Conservation (phyloP, 2,113 vertebrate genomes). For the Scopus umbretta region DNA sequence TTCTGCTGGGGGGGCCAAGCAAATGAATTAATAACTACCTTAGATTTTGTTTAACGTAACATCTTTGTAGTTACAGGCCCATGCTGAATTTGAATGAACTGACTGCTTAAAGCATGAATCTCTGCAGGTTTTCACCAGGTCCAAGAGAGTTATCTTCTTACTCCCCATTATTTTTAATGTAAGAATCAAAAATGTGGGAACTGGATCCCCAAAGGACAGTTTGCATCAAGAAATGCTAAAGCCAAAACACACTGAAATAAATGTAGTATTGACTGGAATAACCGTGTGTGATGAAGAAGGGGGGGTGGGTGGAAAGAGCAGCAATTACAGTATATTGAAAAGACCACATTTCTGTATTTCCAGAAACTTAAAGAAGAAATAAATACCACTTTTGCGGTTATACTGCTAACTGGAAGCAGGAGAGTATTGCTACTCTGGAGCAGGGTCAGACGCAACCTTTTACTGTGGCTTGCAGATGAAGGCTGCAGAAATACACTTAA, state of each 20-base stretch:
- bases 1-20: not conserved
- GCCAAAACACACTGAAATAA: not conserved
- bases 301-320: not conserved
- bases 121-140: not conserved
- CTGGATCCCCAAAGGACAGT: not conserved
- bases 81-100: not conserved
- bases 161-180: not conserved
- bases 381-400: slow-evolving; percentile 6
- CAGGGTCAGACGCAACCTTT: slow-evolving; percentile 38
- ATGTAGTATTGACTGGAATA: not conserved
- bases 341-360: slow-evolving; percentile 38
- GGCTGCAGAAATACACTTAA: not conserved
- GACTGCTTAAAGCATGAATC: not conserved
- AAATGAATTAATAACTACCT: not conserved
- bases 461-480: slow-evolving; percentile 16
- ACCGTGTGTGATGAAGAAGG: not conserved
- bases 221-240: not conserved
- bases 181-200: not conserved
- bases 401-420: slow-evolving; percentile 50
- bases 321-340: slow-evolving; percentile 10
- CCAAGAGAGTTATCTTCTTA: not conserved
- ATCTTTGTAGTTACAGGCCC: not conserved
- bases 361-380: slow-evolving; percentile 40
- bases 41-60: not conserved
- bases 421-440: slow-evolving; percentile 5